Evolutionary conservation across 2,888 invertebrate species (phyloP).

Genomic region (Drosophila villosipedis): DNA sequence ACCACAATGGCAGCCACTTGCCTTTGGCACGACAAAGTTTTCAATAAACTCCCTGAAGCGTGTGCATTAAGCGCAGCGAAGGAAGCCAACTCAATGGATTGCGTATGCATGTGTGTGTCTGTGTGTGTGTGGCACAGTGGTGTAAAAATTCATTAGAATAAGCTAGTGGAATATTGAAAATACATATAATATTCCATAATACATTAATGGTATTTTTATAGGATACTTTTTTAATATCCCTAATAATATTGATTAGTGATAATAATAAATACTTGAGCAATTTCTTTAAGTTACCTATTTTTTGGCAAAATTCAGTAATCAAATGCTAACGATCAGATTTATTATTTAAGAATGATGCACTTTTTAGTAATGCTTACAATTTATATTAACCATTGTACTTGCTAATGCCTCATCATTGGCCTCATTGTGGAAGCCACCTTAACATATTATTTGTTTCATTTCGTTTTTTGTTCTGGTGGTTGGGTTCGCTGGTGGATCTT

Average conservation of each 20-base stretch:
- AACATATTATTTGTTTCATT: conserved; percentile 65
- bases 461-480: conserved; percentile 10
- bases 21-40: conserved; percentile 79
- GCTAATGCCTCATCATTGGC: conserved; percentile 67
- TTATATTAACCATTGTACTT: conserved; percentile 31
- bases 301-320: background rate
- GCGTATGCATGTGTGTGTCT: conserved; percentile 24
- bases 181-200: background rate
- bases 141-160: background rate
- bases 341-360: too few relatives aligned
- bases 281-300: background rate
- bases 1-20: conserved; percentile 55
- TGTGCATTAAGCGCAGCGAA: conserved; percentile 81
- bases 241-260: background rate
- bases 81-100: conserved; percentile 66
- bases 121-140: conserved; percentile 50
- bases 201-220: background rate
- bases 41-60: conserved; percentile 83
- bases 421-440: conserved; percentile 62
- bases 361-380: background rate
- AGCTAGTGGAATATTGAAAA: background rate
- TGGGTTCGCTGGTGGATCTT: background rate
- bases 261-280: background rate
- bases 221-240: background rate
- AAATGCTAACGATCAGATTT: too few relatives aligned